Evolutionary conservation across 2,888 invertebrate genomes (phyloP).

Genomic region (Neocrepidodera transversa): DNA sequence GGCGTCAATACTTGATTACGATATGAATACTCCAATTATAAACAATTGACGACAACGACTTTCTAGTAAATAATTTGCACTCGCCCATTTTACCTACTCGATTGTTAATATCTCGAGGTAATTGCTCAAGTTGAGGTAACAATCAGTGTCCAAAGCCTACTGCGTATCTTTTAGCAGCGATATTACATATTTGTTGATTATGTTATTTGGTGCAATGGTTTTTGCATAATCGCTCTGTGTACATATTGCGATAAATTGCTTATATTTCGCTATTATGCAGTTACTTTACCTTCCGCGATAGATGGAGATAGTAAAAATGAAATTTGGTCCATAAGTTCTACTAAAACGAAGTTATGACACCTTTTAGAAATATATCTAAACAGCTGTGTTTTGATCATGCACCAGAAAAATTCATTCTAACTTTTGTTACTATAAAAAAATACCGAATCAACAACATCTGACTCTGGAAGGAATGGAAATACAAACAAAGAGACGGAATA

Average conservation of each 20-base stretch:
- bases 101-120: neutral
- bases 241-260: conserved; percentile 22
- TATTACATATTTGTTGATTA: conserved; percentile 27
- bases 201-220: conserved; percentile 23
- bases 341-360: too few relatives aligned
- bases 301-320: neutral
- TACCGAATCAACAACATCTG: too few relatives aligned
- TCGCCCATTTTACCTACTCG: conserved; percentile 13
- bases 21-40: conserved; percentile 11
- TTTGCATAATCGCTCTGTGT: conserved; percentile 23
- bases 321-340: neutral
- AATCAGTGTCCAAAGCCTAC: neutral
- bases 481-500: too few relatives aligned
- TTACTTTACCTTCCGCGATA: conserved; percentile 12
- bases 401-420: too few relatives aligned
- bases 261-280: conserved; percentile 15
- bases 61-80: conserved; percentile 10
- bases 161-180: conserved; percentile 5
- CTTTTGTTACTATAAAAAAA: too few relatives aligned
- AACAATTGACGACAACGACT: conserved; percentile 2
- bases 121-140: conserved; percentile 10
- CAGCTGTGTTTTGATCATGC: too few relatives aligned
- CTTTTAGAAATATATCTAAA: too few relatives aligned
- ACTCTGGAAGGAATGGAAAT: too few relatives aligned
- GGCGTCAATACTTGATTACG: conserved; percentile 9